phyloP scores from a whole-genome alignment of 2,797 vertebrate species.

The Miichthys miiuy region DNA sequence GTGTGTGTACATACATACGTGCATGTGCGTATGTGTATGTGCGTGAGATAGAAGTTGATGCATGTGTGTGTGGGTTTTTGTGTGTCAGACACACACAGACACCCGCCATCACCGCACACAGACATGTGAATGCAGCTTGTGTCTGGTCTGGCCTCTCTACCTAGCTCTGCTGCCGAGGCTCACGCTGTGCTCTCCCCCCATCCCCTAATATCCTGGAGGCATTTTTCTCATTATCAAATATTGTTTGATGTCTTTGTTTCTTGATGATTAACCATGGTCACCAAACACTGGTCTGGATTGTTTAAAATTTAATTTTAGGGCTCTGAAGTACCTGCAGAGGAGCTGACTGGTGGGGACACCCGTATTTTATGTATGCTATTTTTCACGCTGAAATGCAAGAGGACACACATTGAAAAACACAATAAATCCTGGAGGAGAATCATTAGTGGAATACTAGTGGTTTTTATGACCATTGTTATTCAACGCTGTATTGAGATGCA shows the following conservation, averaged over 20 bases:
- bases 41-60: constrained; percentile 19
- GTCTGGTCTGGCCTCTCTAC: constrained; percentile 81
- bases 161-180: constrained; percentile 73
- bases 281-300: constrained; percentile 87
- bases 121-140: constrained; percentile 75
- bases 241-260: constrained; percentile 90
- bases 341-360: constrained; percentile 78
- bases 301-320: constrained; percentile 87
- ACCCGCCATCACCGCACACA: constrained; percentile 69
- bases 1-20: constrained; percentile 16
- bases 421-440: constrained; percentile 83
- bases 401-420: constrained; percentile 80
- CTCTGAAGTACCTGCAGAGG: constrained; percentile 83
- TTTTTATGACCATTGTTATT: constrained; percentile 84
- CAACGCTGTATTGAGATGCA: constrained; percentile 76
- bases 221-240: constrained; percentile 91
- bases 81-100: constrained; percentile 48
- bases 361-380: constrained; percentile 85
- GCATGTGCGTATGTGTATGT: constrained; percentile 26
- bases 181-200: constrained; percentile 78
- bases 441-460: constrained; percentile 79
- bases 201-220: constrained; percentile 87
- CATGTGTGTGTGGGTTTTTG: constrained; percentile 31
- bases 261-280: constrained; percentile 88
- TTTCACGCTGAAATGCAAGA: constrained; percentile 82